A percentile compares a stretch with the other conserved stretches of the same genome.
These are phyloP conservation scores for Pogonus chalceus DNA, from an alignment of 1,140 invertebrate genomes.

Conservation along the genomic window DNA sequence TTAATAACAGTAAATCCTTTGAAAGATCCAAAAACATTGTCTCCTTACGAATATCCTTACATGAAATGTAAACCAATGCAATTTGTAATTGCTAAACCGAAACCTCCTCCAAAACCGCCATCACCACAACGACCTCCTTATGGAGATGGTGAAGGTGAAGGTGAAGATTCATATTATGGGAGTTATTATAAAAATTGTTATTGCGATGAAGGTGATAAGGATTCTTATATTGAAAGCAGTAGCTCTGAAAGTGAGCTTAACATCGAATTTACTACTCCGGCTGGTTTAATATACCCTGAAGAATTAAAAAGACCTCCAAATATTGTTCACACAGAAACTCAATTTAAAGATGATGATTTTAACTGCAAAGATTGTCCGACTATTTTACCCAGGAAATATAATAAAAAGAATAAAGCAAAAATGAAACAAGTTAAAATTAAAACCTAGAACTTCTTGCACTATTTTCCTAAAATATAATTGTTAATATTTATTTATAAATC, in stretches of 20 bases:
- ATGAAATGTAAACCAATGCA: constrained; percentile 45
- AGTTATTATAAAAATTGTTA: not conserved
- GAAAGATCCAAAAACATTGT: constrained; percentile 40
- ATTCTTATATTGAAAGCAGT: constrained; percentile 5
- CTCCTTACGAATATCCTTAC: constrained; percentile 43
- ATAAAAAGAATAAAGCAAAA: not conserved
- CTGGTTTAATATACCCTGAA: constrained; percentile 28
- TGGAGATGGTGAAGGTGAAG: not conserved
- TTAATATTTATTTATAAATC: too few species aligned
- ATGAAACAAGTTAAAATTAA: too few species aligned
- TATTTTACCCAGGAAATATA: not conserved
- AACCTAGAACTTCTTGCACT: too few species aligned
- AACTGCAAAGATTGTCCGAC: not conserved
- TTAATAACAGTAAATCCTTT: constrained; percentile 46
- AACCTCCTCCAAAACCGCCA: constrained; percentile 13
- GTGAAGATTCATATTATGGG: not conserved
- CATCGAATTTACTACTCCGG: constrained; percentile 33
- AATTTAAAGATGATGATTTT: not conserved
- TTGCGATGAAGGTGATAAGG: constrained; percentile 3
- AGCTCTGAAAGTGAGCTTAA: constrained; percentile 30
- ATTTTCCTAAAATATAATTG: too few species aligned
- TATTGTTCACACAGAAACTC: not conserved
- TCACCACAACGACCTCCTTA: not conserved
- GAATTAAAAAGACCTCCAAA: not conserved
- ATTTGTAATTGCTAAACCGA: constrained; percentile 45